Evolutionary conservation across 1,140 invertebrate species (phyloP).

Genomic region (Ruditapes philippinarum): DNA sequence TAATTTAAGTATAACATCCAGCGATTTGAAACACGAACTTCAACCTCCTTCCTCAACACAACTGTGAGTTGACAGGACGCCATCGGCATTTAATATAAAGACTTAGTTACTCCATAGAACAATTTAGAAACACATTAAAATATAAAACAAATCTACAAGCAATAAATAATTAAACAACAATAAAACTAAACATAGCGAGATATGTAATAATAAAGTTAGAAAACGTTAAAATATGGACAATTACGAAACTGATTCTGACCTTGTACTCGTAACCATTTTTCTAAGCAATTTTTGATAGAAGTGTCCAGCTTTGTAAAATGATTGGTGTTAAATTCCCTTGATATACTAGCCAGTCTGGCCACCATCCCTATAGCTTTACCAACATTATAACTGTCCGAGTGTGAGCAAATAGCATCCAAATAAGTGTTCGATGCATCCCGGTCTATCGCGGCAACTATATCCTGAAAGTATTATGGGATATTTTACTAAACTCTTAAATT

Average conservation of each 20-base stretch:
- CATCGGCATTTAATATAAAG: too few species aligned
- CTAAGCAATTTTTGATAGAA: conserved; percentile 75
- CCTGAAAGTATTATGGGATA: too few species aligned
- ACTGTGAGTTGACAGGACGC: too few species aligned
- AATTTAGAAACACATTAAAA: too few species aligned
- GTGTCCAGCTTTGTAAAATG: conserved; percentile 75
- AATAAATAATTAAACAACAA: too few species aligned
- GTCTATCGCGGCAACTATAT: conserved; percentile 74
- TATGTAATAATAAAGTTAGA: neutral
- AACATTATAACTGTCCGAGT: conserved; percentile 79
- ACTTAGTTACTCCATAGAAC: too few species aligned
- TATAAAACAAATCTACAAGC: too few species aligned
- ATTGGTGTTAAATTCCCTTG: conserved; percentile 77
- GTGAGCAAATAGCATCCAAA: conserved; percentile 71
- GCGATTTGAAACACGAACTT: too few species aligned
- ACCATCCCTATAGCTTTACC: conserved; percentile 80
- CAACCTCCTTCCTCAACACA: too few species aligned
- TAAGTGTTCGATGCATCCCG: conserved; percentile 73
- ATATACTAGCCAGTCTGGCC: conserved; percentile 79
- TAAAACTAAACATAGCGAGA: too few species aligned
- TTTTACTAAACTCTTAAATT: too few species aligned
- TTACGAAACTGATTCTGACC: conserved; percentile 65
- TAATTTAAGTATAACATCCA: too few species aligned
- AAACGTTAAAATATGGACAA: neutral
- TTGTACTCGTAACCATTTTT: conserved; percentile 80